These are phyloP conservation scores for Callospermophilus lateralis DNA, from an alignment of 2,113 vertebrate species.

Conservation along the genomic window DNA sequence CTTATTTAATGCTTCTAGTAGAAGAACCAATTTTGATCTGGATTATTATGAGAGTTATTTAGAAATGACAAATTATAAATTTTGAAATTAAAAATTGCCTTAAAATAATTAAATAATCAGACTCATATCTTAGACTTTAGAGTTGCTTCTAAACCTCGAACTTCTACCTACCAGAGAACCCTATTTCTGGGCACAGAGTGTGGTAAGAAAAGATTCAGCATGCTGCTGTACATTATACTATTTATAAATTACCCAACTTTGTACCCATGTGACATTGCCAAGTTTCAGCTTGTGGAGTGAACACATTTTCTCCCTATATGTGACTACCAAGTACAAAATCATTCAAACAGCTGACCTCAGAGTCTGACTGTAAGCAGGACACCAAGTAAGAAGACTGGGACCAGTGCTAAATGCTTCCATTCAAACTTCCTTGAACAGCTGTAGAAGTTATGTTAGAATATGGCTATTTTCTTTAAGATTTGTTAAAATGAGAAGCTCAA, in stretches of 20 bases:
- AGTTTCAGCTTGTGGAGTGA: slow-evolving; percentile 55
- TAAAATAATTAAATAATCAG: not conserved
- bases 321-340: slow-evolving; percentile 61
- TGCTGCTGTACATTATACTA: slow-evolving; percentile 49
- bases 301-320: slow-evolving; percentile 60
- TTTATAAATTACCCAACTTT: slow-evolving; percentile 24
- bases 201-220: not conserved
- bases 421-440: not conserved
- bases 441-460: not conserved
- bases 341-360: slow-evolving; percentile 64
- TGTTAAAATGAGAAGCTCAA: not conserved
- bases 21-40: not conserved
- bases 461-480: slow-evolving; percentile 3
- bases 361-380: slow-evolving; percentile 61
- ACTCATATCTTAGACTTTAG: not conserved
- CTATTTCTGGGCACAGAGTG: not conserved
- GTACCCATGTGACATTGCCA: not conserved
- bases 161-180: not conserved
- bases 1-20: not conserved
- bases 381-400: not conserved
- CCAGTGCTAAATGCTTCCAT: not conserved
- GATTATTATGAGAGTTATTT: not conserved
- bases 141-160: not conserved
- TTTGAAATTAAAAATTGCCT: slow-evolving; percentile 37
- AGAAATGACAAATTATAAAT: slow-evolving; percentile 31